Base-by-base conservation (phyloP, 2,797 vertebrate genomes). In the Aphelocoma californica region DNA sequence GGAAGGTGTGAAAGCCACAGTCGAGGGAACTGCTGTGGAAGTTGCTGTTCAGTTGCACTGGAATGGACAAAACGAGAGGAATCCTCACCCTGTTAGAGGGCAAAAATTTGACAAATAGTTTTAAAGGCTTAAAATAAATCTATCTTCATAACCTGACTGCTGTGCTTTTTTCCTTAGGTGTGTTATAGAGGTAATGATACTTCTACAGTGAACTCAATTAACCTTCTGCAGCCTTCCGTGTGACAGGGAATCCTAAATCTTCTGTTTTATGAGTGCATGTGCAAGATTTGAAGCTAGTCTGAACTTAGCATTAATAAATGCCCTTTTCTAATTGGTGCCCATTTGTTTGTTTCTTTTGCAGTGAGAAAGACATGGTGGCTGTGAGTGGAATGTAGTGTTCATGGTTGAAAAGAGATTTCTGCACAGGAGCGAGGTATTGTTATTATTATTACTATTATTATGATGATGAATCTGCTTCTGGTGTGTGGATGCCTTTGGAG, bases 291-390 rank as follows among this genome's bases (percentile, higher is more conserved):
- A 96, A 95, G 83, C 61, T 82, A 10, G 42, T 90, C 58, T 88
- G 71, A 89, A 81, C 38, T 89, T 73, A 78, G 40, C 29, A 48
- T 90, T 92, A 81, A 86, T 83, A 95, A 92, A 71, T 74, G 71
- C 44, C 42, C 36, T 91, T 93, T 94, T 80, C 90, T 96, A 93
- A 97, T 66, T 78, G n/a, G 16, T 90, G 29, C 83, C 93, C 86
- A 28, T 93, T 92, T 88, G 45, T 95, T 96, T 97, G 66, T 77
- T 96, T 90, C 14, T 96, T 96, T 94, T 92, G 40, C 67, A 97
- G 97, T 97, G 95, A 94, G 74, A 70, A 96, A 70, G 96, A 95
- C 79, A 97, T 97, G 98, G 94, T 98, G 96, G 72, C 93, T 87
- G 70, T 81, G 78, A 93, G 40, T 73, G 80, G 90, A 95, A 96